Conservation (phyloP, 2,888 invertebrate species). For the Cryptocheilus praepositus region DNA sequence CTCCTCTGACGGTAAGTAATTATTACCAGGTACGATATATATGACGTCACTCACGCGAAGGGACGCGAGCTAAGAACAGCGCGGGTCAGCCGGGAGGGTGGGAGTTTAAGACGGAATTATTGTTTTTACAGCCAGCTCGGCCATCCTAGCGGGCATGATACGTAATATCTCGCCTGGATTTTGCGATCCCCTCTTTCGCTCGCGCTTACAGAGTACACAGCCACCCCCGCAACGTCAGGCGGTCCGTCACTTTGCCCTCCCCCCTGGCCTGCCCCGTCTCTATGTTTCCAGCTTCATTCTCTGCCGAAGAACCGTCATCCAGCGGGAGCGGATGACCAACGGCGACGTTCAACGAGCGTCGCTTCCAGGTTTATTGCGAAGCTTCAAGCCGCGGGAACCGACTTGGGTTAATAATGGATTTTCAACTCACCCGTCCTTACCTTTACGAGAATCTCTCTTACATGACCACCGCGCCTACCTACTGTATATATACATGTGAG, state of each 20-base stretch:
- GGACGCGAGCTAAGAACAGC: slow-evolving; percentile 2
- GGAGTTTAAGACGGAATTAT: background rate
- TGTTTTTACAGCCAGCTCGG: slow-evolving; percentile 7
- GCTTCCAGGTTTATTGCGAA: slow-evolving; percentile 53
- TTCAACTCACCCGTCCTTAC: slow-evolving; percentile 64
- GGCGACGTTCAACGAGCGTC: slow-evolving; percentile 10
- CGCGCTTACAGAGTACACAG: background rate
- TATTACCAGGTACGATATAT: slow-evolving; percentile 33
- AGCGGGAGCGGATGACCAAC: slow-evolving; percentile 11
- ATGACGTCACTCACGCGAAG: slow-evolving; percentile 11
- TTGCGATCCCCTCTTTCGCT: slow-evolving; percentile 2
- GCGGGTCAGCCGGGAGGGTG: background rate
- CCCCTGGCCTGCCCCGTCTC: background rate
- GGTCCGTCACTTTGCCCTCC: too few relatives aligned
- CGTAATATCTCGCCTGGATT: slow-evolving; percentile 26
- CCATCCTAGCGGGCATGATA: background rate
- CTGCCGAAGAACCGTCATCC: slow-evolving; percentile 18
- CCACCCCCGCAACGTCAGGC: slow-evolving; percentile 3
- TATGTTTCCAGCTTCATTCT: background rate
- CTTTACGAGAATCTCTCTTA: slow-evolving; percentile 64
- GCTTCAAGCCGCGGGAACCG: slow-evolving; percentile 31
- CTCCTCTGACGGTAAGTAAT: slow-evolving; percentile 29
- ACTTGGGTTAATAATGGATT: slow-evolving; percentile 68
- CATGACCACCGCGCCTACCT: slow-evolving; percentile 59
- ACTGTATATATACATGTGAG: slow-evolving; percentile 66